Percentiles rank a stretch among this genome's conserved stretches.
These are phyloP conservation scores for Schlechtendalia chinensis DNA, from an alignment of 1,140 invertebrate species.

Conservation along the genomic window DNA sequence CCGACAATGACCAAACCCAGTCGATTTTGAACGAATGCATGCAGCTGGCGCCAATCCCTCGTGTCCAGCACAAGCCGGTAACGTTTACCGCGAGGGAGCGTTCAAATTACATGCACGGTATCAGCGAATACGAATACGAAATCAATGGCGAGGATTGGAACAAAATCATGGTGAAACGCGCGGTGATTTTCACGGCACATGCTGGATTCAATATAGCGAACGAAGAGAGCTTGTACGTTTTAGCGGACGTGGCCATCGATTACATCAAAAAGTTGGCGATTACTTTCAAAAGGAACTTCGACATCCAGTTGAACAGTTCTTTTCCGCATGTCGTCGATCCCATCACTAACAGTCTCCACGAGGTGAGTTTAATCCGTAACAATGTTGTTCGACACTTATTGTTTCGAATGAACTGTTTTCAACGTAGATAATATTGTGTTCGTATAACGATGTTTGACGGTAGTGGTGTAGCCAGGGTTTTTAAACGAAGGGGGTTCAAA, in stretches of 20 bases:
- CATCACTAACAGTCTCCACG: constrained; percentile 1
- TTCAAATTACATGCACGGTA: neutral
- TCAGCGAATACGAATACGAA: neutral
- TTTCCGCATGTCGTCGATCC: neutral
- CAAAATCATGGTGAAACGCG: constrained; percentile 36
- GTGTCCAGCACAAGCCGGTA: neutral
- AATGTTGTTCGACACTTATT: too few species aligned
- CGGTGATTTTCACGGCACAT: constrained; percentile 17
- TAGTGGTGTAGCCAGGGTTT: too few species aligned
- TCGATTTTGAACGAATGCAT: constrained; percentile 7
- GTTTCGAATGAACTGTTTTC: too few species aligned
- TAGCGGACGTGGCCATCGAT: constrained; percentile 13
- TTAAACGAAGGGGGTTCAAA: too few species aligned
- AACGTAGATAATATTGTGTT: too few species aligned
- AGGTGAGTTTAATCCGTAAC: constrained; percentile 3
- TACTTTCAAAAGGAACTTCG: constrained; percentile 35
- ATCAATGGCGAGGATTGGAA: constrained; percentile 24
- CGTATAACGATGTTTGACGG: neutral
- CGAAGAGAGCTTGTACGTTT: constrained; percentile 26
- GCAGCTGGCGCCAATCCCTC: constrained; percentile 17
- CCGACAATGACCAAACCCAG: too few species aligned
- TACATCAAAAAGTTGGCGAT: constrained; percentile 23
- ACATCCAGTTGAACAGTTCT: neutral
- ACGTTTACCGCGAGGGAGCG: neutral
- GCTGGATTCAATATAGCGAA: constrained; percentile 35